Conservation (phyloP, 2,113 vertebrate species). For the Heterotilapia buettikoferi region DNA sequence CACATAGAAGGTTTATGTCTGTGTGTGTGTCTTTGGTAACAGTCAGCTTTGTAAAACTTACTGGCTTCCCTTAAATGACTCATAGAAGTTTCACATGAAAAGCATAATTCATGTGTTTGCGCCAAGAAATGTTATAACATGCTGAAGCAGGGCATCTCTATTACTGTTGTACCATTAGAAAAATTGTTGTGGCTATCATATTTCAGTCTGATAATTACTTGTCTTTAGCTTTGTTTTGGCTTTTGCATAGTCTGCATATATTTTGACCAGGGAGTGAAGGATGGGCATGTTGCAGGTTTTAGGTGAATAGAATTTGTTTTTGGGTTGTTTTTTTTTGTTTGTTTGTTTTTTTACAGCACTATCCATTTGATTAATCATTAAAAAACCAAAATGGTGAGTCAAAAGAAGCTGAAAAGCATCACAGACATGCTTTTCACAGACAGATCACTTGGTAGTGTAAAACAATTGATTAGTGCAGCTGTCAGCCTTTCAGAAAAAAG, state of each 20-base stretch:
- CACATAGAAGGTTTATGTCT: neutral
- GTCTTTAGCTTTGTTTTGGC: neutral
- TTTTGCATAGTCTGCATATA: neutral
- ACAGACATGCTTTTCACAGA: neutral
- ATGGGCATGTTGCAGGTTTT: neutral
- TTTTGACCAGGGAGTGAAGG: neutral
- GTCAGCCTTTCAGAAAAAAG: neutral
- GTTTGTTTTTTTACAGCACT: neutral
- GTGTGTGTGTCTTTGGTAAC: neutral
- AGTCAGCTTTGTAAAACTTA: neutral
- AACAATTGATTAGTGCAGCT: neutral
- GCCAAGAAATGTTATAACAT: neutral
- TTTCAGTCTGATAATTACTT: neutral
- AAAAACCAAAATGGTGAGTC: neutral
- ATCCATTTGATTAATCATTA: neutral
- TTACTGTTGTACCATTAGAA: neutral
- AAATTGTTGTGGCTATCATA: neutral
- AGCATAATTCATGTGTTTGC: neutral
- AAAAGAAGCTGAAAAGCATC: neutral
- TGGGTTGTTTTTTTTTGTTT: rapidly evolving
- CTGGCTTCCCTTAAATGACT: neutral
- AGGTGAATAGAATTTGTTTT: neutral
- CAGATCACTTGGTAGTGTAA: neutral
- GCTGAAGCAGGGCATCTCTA: neutral
- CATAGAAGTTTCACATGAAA: neutral